Evolutionary conservation across 2,797 vertebrate species (phyloP).

Genomic region (Labeo calbasu): DNA sequence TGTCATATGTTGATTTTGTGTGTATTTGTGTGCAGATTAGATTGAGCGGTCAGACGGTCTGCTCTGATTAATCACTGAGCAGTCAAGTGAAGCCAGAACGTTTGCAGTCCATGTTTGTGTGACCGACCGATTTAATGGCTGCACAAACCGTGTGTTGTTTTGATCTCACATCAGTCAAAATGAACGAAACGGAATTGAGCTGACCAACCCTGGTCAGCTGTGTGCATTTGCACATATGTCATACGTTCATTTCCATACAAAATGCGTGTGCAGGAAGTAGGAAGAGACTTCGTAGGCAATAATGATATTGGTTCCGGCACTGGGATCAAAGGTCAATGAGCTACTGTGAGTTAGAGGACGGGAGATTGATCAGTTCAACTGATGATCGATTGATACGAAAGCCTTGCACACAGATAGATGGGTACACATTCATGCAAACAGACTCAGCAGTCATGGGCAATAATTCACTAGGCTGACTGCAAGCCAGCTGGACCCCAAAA

Average conservation of each 20-base stretch:
- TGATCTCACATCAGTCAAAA: conserved; percentile 31
- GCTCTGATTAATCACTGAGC: conserved; percentile 33
- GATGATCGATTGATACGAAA: conserved; percentile 67
- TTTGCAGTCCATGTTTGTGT: conserved; percentile 26
- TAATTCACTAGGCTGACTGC: conserved; percentile 69
- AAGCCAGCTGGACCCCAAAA: conserved; percentile 71
- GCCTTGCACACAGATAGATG: conserved; percentile 44
- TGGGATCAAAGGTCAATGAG: conserved; percentile 64
- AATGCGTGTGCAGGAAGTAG: not conserved
- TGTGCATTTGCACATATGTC: not conserved
- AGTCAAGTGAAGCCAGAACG: conserved; percentile 18
- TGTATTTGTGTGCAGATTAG: conserved; percentile 29
- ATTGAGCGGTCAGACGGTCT: conserved; percentile 24
- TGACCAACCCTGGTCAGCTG: too few relatives aligned
- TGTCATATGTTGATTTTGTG: conserved; percentile 28
- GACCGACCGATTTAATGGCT: conserved; percentile 31
- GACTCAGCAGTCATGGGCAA: conserved; percentile 59
- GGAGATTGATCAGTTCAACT: conserved; percentile 68
- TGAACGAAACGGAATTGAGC: conserved; percentile 17
- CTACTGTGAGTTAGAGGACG: conserved; percentile 61
- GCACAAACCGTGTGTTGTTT: not conserved
- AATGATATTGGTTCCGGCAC: conserved; percentile 61
- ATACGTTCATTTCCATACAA: conserved; percentile 18
- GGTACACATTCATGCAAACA: conserved; percentile 31
- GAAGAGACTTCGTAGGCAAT: conserved; percentile 44